These are phyloP conservation scores for Megalurothrips usitatus DNA, from an alignment of 2,888 invertebrate genomes.

Conservation along the genomic window DNA sequence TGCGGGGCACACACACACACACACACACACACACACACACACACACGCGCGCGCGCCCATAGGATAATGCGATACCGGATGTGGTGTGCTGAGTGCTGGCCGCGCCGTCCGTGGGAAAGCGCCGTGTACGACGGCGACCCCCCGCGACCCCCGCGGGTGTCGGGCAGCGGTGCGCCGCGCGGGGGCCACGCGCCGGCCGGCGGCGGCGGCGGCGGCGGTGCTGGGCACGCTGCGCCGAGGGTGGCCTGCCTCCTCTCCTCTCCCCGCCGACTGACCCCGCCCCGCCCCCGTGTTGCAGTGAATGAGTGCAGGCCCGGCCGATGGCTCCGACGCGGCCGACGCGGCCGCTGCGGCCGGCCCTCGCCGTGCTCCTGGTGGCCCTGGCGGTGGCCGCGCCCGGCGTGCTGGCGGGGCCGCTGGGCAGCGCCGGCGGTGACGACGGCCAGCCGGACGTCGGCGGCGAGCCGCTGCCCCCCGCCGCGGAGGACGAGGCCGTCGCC, in stretches of 20 bases:
- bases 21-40: background rate
- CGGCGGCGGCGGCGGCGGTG: background rate
- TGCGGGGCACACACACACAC: background rate
- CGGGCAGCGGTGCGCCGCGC: background rate
- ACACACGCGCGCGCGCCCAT: background rate
- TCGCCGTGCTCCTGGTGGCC: background rate
- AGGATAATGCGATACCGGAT: background rate
- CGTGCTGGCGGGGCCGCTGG: background rate
- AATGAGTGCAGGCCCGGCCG: background rate
- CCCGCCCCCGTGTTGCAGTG: background rate
- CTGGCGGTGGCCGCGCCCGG: background rate
- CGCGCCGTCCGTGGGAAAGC: background rate
- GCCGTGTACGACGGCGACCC: background rate
- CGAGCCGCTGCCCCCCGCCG: background rate
- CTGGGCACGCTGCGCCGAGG: background rate
- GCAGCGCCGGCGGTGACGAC: background rate
- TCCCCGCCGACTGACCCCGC: background rate
- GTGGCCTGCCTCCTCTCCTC: background rate
- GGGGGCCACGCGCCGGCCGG: background rate
- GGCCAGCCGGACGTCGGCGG: background rate
- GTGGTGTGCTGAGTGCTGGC: background rate
- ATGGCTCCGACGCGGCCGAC: background rate
- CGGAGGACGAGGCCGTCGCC: background rate
- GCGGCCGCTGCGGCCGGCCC: background rate
- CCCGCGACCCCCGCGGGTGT: background rate